phyloP scores from a whole-genome alignment of 2,113 vertebrate genomes.

The Scophthalmus maximus region DNA sequence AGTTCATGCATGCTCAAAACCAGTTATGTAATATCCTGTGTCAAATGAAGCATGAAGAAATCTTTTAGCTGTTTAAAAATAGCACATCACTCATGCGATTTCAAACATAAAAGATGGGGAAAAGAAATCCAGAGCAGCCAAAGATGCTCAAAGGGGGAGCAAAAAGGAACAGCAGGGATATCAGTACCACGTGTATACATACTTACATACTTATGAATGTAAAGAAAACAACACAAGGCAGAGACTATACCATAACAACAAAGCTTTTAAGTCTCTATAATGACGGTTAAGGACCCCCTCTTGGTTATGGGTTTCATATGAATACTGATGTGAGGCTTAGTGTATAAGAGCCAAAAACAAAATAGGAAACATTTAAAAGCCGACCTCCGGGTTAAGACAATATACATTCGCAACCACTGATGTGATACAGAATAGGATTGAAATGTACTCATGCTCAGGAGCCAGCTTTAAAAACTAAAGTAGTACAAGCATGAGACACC shows the following conservation, averaged over 20 bases:
- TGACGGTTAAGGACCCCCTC: constrained; percentile 5
- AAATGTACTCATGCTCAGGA: not conserved
- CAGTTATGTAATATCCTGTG: constrained; percentile 64
- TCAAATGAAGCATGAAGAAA: constrained; percentile 70
- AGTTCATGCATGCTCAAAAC: constrained; percentile 42
- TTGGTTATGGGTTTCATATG: constrained; percentile 2
- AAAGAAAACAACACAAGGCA: not conserved
- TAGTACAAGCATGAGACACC: not conserved
- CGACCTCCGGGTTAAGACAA: too few species aligned
- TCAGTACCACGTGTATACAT: too few species aligned
- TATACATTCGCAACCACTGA: not conserved
- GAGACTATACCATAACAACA: constrained; percentile 16
- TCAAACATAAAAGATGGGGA: constrained; percentile 54
- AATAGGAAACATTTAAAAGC: constrained; percentile 14
- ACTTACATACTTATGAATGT: too few species aligned
- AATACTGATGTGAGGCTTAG: constrained; percentile 25
- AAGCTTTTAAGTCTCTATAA: constrained; percentile 19
- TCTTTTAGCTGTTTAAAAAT: constrained; percentile 69
- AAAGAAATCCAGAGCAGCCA: constrained; percentile 19
- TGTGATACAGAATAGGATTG: too few species aligned
- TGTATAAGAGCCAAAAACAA: constrained; percentile 20
- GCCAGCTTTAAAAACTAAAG: too few species aligned
- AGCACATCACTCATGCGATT: constrained; percentile 63
- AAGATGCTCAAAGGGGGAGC: constrained; percentile 22
- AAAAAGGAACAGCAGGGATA: not conserved